phyloP scores from a whole-genome alignment of 2,888 invertebrate species.

The Amphiduros pacificus region DNA sequence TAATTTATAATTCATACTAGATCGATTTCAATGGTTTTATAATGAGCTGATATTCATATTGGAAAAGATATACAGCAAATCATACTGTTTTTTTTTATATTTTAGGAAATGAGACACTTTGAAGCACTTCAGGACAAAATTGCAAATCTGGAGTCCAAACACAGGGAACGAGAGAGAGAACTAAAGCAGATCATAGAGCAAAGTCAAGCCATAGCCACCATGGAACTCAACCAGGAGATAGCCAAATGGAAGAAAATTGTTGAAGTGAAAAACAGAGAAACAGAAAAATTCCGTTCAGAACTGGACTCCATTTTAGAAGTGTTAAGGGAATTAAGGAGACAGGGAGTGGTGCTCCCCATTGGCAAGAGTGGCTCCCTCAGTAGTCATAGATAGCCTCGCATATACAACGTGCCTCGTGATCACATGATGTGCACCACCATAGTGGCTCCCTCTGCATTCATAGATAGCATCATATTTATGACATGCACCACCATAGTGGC shows the following conservation, averaged over 20 bases:
- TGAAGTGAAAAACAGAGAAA: slow-evolving; percentile 53
- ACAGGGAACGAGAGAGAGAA: slow-evolving; percentile 48
- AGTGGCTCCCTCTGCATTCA: no score
- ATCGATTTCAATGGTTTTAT: no score
- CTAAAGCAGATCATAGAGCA: slow-evolving; percentile 42
- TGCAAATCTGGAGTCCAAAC: slow-evolving; percentile 45
- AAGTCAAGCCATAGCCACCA: slow-evolving; percentile 36
- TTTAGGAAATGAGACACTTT: slow-evolving; percentile 57
- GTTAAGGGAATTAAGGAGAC: slow-evolving; percentile 50
- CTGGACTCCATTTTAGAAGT: slow-evolving; percentile 56
- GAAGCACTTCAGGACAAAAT: slow-evolving; percentile 53
- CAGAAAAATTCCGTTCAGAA: slow-evolving; percentile 52
- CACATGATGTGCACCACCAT: no score
- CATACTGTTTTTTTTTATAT: not conserved
- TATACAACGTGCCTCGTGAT: no score
- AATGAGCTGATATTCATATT: no score
- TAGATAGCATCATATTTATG: no score
- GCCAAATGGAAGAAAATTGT: slow-evolving; percentile 51
- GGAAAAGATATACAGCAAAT: not conserved
- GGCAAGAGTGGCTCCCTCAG: no score
- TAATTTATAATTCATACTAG: no score
- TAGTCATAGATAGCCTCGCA: no score
- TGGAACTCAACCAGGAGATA: slow-evolving; percentile 45
- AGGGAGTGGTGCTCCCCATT: slow-evolving; percentile 52
- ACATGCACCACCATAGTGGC: no score